Evolutionary conservation across 2,888 invertebrate genomes (phyloP).

Genomic region (Baccha elongata): DNA sequence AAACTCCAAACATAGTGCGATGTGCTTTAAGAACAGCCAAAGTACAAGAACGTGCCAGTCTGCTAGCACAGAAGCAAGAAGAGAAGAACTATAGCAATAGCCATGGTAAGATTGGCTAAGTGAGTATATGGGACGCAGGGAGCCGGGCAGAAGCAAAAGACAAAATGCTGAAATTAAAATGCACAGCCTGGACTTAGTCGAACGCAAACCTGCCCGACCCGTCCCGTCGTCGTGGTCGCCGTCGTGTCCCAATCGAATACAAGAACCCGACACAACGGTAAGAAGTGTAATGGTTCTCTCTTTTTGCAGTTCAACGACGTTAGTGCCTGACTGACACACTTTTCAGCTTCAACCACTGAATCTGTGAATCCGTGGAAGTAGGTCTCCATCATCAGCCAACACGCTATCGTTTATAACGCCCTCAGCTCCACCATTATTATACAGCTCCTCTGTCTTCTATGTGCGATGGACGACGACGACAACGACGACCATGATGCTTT

Average conservation of each 20-base stretch:
- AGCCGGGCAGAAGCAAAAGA: slow-evolving; percentile 44
- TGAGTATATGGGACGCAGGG: slow-evolving; percentile 38
- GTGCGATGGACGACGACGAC: slow-evolving; percentile 7
- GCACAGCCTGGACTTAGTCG: slow-evolving; percentile 20
- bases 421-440: slow-evolving; percentile 12
- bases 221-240: not conserved
- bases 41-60: slow-evolving; percentile 57
- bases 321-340: slow-evolving; percentile 77
- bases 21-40: slow-evolving; percentile 32
- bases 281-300: slow-evolving; percentile 68
- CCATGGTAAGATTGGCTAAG: not conserved
- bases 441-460: not conserved
- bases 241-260: not conserved
- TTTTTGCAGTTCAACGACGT: slow-evolving; percentile 66
- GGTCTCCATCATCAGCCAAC: slow-evolving; percentile 74
- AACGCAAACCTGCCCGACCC: not conserved
- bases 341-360: slow-evolving; percentile 65
- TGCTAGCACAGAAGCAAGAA: slow-evolving; percentile 8
- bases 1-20: slow-evolving; percentile 7
- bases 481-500: slow-evolving; percentile 37
- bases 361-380: slow-evolving; percentile 75
- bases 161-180: slow-evolving; percentile 63
- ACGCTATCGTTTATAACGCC: slow-evolving; percentile 46
- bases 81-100: not conserved
- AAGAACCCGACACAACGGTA: slow-evolving; percentile 54